A percentile compares a stretch with the other conserved stretches of the same genome.
Conservation (phyloP, 1,140 invertebrate genomes). For the Bombus confusus region DNA sequence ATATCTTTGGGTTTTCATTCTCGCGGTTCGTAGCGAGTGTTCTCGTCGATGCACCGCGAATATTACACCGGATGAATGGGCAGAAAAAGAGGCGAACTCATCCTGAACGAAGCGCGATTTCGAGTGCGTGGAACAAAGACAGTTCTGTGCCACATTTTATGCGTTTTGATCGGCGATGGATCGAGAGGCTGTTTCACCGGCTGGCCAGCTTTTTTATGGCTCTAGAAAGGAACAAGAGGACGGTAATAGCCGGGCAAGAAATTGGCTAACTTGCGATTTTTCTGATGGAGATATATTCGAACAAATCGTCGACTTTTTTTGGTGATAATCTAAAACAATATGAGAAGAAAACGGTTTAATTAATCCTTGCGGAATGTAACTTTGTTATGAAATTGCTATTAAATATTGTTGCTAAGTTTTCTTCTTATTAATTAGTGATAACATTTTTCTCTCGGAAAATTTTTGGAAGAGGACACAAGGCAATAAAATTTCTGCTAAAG, state of each 20-base stretch:
- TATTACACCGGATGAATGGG: background rate
- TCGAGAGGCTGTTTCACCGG: background rate
- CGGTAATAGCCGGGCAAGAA: background rate
- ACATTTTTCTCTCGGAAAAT: too few species aligned
- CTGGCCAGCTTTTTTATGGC: background rate
- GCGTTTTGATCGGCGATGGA: constrained; percentile 18
- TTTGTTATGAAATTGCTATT: too few species aligned
- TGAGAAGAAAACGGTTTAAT: too few species aligned
- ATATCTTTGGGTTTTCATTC: background rate
- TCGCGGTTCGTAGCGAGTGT: background rate
- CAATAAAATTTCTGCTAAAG: too few species aligned
- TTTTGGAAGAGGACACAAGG: too few species aligned
- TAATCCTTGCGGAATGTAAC: too few species aligned
- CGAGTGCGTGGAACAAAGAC: constrained; percentile 14
- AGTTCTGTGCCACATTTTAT: background rate
- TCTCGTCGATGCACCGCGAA: background rate
- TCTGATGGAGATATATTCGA: background rate
- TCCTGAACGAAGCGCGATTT: background rate
- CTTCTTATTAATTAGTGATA: too few species aligned
- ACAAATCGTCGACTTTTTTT: too few species aligned
- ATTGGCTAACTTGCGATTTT: background rate
- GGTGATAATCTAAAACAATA: too few species aligned
- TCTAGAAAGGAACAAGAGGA: background rate
- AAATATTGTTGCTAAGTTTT: too few species aligned
- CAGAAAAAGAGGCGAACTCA: background rate